Base-by-base conservation (phyloP, 2,888 invertebrate genomes). In the Byasa hedistus region DNA sequence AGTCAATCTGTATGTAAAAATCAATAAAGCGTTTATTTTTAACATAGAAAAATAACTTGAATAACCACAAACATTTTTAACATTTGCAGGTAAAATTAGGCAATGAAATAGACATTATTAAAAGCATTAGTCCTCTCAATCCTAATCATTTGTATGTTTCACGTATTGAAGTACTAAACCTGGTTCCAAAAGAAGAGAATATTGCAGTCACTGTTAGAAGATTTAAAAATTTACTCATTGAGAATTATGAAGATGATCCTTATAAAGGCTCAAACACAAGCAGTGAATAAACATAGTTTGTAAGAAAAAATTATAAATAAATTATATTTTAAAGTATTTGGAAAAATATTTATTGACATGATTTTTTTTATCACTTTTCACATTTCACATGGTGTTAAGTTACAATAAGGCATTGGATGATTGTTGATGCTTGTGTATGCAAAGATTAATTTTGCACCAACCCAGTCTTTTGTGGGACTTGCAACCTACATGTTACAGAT, bases 61-160 rank as follows among this genome's bases (percentile, higher is more conserved):
- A 39, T 22, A 3, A 57, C 0, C 2, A n/a, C 24, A 57, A 57
- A 32, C 1, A 59, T 48, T 27, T 39, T 39, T 58, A 21, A 39
- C n/a, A 57, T 69, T 85, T 87, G 8, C 83, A 95, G 95, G 86
- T 95, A 0, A 80, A 83, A 72, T 72, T 92, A 68, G 96, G 95
- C 17, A 96, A 96, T 88, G 96, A 96, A 89, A 90, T 97, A 69
- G 97, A 97, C 86, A 78, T 96, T 0, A 92, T 97, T 68, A 94
- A 94, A 82, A 94, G 94, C 62, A 85, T 92, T 3, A 95, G 94
- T 76, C 89, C 93, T 0, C 86, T 93, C 15, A 97, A 96, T 86
- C 91, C 95, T 12, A 91, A 94, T 3, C 94, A 95, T 77, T 79
- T 96, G 59, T 87, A 93, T 73, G 93, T 97, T 22, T 93, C 95